These are phyloP conservation scores for Acomys russatus DNA, from an alignment of 2,797 vertebrate genomes.

Conservation along the genomic window DNA sequence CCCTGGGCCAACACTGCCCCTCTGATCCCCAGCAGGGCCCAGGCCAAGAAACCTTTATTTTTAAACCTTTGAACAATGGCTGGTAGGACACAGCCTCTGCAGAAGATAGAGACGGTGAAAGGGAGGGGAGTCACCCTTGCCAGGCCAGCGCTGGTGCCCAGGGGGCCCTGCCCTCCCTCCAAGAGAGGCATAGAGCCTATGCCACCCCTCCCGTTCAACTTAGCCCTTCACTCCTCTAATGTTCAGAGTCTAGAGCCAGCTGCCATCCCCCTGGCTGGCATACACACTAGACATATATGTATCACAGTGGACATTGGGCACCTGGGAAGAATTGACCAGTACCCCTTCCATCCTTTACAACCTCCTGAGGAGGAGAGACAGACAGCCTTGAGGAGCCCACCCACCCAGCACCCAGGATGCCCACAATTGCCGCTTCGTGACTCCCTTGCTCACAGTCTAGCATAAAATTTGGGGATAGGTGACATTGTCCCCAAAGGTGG, in stretches of 20 bases:
- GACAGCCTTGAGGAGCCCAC: accelerated
- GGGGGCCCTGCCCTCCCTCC: neutral
- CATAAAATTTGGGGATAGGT: neutral
- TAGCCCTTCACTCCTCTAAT: neutral
- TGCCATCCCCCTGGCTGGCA: neutral
- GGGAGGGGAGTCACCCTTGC: conserved; percentile 84
- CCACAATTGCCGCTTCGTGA: accelerated
- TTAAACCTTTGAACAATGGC: conserved; percentile 89
- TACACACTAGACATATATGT: neutral
- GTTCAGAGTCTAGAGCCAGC: neutral
- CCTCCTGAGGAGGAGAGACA: neutral
- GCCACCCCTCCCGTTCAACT: accelerated
- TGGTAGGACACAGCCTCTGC: conserved; percentile 78
- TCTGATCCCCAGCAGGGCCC: conserved; percentile 70
- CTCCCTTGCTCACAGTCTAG: neutral
- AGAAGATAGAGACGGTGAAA: conserved; percentile 58
- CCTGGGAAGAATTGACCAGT: neutral
- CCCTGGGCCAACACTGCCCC: neutral
- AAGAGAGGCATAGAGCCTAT: neutral
- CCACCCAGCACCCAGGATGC: neutral
- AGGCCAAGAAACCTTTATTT: conserved; percentile 89
- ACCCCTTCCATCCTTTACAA: no score
- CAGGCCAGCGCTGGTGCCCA: conserved; percentile 84
- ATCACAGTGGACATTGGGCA: neutral
- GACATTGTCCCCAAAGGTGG: accelerated